Percentiles rank a stretch among this genome's conserved stretches.
Conservation (phyloP, 2,113 vertebrate species). For the Brachypteracias leptosomus region DNA sequence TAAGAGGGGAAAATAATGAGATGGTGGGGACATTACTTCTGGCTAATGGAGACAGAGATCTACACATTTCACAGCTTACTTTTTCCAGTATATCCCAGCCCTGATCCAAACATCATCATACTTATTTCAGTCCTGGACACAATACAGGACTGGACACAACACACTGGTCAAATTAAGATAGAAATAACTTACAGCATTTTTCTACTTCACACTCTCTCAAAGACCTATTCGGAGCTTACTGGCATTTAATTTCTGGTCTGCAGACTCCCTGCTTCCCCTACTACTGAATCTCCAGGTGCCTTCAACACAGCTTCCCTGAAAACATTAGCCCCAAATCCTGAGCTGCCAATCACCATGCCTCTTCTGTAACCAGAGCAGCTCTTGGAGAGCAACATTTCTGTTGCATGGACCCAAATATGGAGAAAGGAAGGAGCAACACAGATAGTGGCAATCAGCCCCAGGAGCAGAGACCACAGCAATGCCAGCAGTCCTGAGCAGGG, state of each 20-base stretch:
- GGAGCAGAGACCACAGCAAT: background rate
- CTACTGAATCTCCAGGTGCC: background rate
- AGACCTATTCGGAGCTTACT: background rate
- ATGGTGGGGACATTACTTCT: constrained; percentile 23
- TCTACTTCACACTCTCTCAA: background rate
- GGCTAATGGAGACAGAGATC: constrained; percentile 2
- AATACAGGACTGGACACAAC: background rate
- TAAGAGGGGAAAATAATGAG: constrained; percentile 50
- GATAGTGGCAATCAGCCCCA: fast-evolving
- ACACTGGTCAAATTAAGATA: background rate
- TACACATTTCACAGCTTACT: background rate
- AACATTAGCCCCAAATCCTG: fast-evolving
- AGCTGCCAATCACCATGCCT: background rate
- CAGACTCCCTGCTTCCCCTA: background rate
- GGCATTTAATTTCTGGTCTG: constrained; percentile 56
- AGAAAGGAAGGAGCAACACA: background rate
- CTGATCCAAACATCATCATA: constrained; percentile 36
- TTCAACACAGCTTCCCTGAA: background rate
- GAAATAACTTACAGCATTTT: constrained; percentile 21
- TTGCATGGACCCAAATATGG: background rate
- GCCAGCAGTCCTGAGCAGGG: background rate
- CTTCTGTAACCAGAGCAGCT: background rate
- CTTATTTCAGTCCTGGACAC: constrained; percentile 21
- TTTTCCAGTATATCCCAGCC: constrained; percentile 33
- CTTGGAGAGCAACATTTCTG: background rate